phyloP scores from a whole-genome alignment of 2,113 vertebrate species.

The Calidris pygmaea region DNA sequence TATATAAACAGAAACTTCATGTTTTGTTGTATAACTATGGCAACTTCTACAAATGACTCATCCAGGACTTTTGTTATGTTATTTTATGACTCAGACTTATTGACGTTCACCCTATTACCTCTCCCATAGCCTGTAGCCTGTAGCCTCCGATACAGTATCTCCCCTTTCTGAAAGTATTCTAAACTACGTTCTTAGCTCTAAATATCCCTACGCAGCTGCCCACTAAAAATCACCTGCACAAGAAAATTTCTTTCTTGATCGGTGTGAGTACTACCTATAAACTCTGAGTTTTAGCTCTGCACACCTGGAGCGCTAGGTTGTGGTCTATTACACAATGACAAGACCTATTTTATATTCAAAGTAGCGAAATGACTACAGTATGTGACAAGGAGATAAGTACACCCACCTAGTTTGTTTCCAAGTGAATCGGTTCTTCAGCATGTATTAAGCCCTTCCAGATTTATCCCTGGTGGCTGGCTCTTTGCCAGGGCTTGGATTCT shows the following conservation, averaged over 20 bases:
- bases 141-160: not conserved
- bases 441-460: conserved; percentile 74
- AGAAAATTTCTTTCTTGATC: not conserved
- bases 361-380: conserved; percentile 45
- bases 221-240: not conserved
- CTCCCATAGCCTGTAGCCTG: no score
- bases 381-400: conserved; percentile 67
- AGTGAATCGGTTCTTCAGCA: conserved; percentile 53
- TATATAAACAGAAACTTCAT: conserved; percentile 56
- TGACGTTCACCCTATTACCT: conserved; percentile 29
- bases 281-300: not conserved
- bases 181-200: not conserved
- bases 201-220: not conserved
- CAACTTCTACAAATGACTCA: conserved; percentile 61
- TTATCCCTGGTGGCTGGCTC: conserved; percentile 64
- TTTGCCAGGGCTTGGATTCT: conserved; percentile 65
- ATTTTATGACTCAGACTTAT: conserved; percentile 45
- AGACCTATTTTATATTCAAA: conserved; percentile 63
- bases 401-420: conserved; percentile 65
- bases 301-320: not conserved
- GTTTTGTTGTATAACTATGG: conserved; percentile 63
- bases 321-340: conserved; percentile 7
- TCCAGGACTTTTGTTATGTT: conserved; percentile 38
- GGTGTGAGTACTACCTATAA: not conserved
- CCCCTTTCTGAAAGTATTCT: not conserved